Conservation (phyloP, 1,140 invertebrate genomes). For the Branchinecta lindahli region DNA sequence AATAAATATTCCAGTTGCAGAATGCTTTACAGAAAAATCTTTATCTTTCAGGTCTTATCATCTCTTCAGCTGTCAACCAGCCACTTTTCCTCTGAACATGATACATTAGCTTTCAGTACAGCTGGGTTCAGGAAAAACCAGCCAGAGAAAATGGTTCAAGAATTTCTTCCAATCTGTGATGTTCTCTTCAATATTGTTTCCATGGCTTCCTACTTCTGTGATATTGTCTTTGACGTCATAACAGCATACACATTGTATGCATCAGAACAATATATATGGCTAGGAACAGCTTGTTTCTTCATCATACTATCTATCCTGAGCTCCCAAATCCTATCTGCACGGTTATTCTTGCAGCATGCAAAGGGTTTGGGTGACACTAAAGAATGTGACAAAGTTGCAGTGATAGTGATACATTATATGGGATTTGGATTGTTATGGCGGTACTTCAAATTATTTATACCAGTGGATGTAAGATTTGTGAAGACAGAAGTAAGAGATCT, state of each 20-base stretch:
- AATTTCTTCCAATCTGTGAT: conserved; percentile 73
- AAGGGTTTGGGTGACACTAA: conserved; percentile 24
- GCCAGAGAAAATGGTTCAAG: conserved; percentile 28
- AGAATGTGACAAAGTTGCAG: conserved; percentile 23
- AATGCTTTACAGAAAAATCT: too few relatives aligned
- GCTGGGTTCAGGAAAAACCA: background rate
- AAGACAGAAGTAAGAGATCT: conserved; percentile 64
- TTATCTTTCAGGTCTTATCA: too few relatives aligned
- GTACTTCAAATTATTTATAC: conserved; percentile 70
- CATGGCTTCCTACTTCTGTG: conserved; percentile 75
- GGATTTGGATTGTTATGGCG: conserved; percentile 74
- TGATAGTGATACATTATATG: conserved; percentile 48
- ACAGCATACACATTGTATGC: conserved; percentile 64
- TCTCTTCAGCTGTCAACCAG: too few relatives aligned
- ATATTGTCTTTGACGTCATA: conserved; percentile 71
- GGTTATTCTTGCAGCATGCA: conserved; percentile 37
- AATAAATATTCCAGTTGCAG: too few relatives aligned
- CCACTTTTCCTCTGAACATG: too few relatives aligned
- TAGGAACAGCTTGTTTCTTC: conserved; percentile 46
- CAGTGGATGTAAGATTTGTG: conserved; percentile 62
- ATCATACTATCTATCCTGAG: conserved; percentile 51
- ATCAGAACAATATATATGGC: conserved; percentile 40
- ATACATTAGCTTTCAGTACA: background rate
- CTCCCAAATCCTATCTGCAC: conserved; percentile 44
- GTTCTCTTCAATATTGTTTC: conserved; percentile 80